Evolutionary conservation across 2,888 invertebrate genomes (phyloP), one percentile per base, ranked within the genome.

Genomic region (Psylliodes chrysocephalus): DNA sequence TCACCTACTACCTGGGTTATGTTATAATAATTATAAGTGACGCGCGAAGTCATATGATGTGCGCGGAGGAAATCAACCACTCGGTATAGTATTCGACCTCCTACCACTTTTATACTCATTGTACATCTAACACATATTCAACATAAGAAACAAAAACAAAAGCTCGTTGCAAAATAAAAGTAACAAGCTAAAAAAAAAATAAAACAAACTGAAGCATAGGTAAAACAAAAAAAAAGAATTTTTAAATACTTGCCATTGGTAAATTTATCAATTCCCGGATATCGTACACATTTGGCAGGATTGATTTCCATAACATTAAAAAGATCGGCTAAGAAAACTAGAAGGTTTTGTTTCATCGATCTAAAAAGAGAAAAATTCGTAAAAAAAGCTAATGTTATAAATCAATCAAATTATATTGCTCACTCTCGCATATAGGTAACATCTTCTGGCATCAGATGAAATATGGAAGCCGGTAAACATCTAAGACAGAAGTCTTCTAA

Each of bases 391-490:
- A 10, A 18, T 18, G 8, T 44, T 44, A 42, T 46, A 46, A 14
- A 38, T 14, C 4, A 30, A 49, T 28, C n/a, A n/a, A n/a, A n/a
- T n/a, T n/a, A n/a, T n/a, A n/a, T n/a, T 67, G 81, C 91, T 95
- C 93, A 81, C 91, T 94, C 94, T 82, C 94, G 88, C 89, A 95
- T 92, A 80, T 95, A 96, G 35, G 96, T 92, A 72, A 97, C 90
- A 82, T 98, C 97, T 82, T 97, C 96, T n/a, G 95, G 93, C 83
- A 91, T 89, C 88, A 97, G 91, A 83, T 96, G 95, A 86, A 95
- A 96, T 81, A 94, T 91, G 78, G 92, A 90, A 80, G 91, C 90
- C 76, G 96, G 95, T 82, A 96, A 87, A 82, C 91, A 89, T 78
- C 89, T 88, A 77, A 88, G 86, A 81, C 95, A 96, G 86, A 97